Base-by-base conservation (phyloP, 2,888 invertebrate genomes). In the Ophraella communa region DNA sequence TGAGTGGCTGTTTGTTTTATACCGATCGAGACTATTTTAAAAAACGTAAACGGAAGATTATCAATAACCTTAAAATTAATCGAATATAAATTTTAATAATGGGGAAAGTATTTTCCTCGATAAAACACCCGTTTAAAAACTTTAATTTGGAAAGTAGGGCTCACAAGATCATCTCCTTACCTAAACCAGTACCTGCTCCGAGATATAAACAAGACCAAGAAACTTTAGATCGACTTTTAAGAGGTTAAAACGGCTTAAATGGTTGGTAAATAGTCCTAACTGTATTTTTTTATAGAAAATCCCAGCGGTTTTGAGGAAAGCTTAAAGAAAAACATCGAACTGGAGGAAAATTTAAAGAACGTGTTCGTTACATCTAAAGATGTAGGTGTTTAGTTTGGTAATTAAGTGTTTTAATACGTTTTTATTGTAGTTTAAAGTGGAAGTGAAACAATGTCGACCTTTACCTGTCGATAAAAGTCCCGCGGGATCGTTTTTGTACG, bases 81-180 rank as follows among this genome's bases (percentile, higher is more conserved):
- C 71, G 71, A 57, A 69, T 66, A 67, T 35, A 45, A 23, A 47
- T 52, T 27, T 49, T 18, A 61, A n/a, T 24, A 11, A 77, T 77
- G 76, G 76, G 76, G 42, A 78, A 78, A 91, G 83, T 86, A 71
- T 87, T 91, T 1, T 73, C 75, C 1, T 81, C 82, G 72, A 81
- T 89, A 53, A 81, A 84, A 21, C 83, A 88, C 65, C 89, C 90
- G 17, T 68, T 86, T 14, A 87, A 87, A 78, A 86, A 88, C 23
- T 91, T 89, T 74, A 93, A 94, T 81, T 85, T 91, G 1, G 93
- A 92, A 78, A 89, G 86, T 80, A 87, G 94, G 67, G 92, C 92
- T 23, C 89, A 90, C 74, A 88, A 88, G 74, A 81, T 89, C 18
- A 87, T 94, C 70, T 86, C 88, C 0, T 85, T 85, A 77, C 87